Base-by-base conservation (phyloP, 2,888 invertebrate species). In the Punctoribates punctum region DNA sequence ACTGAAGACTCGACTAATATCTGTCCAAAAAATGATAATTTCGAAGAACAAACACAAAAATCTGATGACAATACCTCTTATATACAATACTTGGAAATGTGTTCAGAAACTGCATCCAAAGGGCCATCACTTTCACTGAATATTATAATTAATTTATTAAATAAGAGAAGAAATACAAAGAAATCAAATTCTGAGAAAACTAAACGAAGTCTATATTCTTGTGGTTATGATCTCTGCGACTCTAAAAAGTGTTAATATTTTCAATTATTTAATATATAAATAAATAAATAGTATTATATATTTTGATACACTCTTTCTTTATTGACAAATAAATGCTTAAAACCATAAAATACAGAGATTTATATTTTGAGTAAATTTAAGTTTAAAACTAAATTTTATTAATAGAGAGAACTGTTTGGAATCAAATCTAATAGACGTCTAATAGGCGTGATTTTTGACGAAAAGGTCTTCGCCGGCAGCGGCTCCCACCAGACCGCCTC, bases 401-500 rank as follows among this genome's bases (percentile, higher is more conserved):
- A 20, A 51, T n/a, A 51, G 6, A 51, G n/a, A 51, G 5, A 9
- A 51, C 6, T n/a, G 51, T n/a, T 51, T 51, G n/a, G 13, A n/a
- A 20, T 51, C 0, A 8, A 51, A 51, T 51, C 11, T 6, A n/a
- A 2, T 1, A 11, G 13, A 27, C 27, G 9, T 1, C 60, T 94
- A 99, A 86, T 98, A 98, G 81, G 93, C 92, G 85, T 98, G 98
- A 86, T 97, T 93, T 82, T 95, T 94, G 81, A 98, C 90, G 86
- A 96, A 98, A 81, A 97, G 89, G 79, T 91, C 90, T 81, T 92
- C 88, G 3, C 90, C 92, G 74, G 91, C 96, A 81, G 95, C 96
- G 83, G 90, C 89, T 83, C 96, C 93, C 82, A 88, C 87, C 29
- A 91, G 90, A 79, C 92, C 93, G 82, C 97, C 97, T 60, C 90